phyloP scores from a whole-genome alignment of 1,140 invertebrate genomes.

The Zophobas morio region DNA sequence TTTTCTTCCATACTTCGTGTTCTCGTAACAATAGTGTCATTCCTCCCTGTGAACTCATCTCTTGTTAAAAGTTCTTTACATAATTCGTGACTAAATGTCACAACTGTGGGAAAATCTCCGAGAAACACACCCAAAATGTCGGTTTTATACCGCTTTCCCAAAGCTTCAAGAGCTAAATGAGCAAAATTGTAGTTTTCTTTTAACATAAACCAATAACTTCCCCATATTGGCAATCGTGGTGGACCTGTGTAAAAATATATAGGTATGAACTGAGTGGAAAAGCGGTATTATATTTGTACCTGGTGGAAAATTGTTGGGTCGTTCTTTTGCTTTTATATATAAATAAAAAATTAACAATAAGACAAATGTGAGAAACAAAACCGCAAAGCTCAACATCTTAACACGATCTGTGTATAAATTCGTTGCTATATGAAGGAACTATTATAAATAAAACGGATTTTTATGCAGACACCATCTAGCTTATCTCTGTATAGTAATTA shows the following conservation, averaged over 20 bases:
- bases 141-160: slow-evolving; percentile 52
- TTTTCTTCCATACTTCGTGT: neutral
- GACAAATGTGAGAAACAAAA: neutral
- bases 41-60: slow-evolving; percentile 52
- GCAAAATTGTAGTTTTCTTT: slow-evolving; percentile 51
- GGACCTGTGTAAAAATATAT: slow-evolving; percentile 46
- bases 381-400: too few relatives aligned
- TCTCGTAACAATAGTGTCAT: slow-evolving; percentile 38
- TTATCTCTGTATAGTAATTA: too few relatives aligned
- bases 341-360: slow-evolving; percentile 16
- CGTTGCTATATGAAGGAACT: too few relatives aligned
- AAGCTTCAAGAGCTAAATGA: slow-evolving; percentile 41
- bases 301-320: slow-evolving; percentile 50
- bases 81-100: slow-evolving; percentile 42
- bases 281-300: slow-evolving; percentile 19
- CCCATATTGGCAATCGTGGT: slow-evolving; percentile 52
- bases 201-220: slow-evolving; percentile 49
- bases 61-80: slow-evolving; percentile 51
- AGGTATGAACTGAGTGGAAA: too few relatives aligned
- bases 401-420: too few relatives aligned
- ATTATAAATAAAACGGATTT: too few relatives aligned
- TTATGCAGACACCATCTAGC: too few relatives aligned
- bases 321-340: slow-evolving; percentile 6
- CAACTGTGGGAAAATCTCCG: slow-evolving; percentile 39
- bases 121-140: slow-evolving; percentile 53